Evolutionary conservation across 64 coral and sea anemone species (phyloP), one percentile per base, ranked within the genome.

Genomic region (Dendrophyllia cribrosa): DNA sequence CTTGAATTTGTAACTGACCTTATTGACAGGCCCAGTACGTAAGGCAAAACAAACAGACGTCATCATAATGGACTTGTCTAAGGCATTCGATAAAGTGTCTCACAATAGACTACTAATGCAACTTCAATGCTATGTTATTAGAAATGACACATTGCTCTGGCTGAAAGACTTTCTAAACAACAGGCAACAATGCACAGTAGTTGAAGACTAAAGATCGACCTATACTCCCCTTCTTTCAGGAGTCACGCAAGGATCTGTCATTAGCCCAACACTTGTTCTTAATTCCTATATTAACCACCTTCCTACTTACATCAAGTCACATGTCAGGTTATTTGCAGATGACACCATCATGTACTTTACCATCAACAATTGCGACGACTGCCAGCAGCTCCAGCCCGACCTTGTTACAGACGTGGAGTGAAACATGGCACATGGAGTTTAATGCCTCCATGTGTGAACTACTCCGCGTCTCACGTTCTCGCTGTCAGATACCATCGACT

Each of bases 401-500:
- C 13, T 2, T 43, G 71, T 20, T 82, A 15, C 75, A 90, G 76
- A 19, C 70, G 16, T 91, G 77, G 88, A 59, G 58, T 19, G 10
- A 81, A 34, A 12, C 2, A 8, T 15, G 70, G 77, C 17, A 24
- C 17, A 91, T 89, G 87, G 20, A 76, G 34, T 89, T 89, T 62
- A 89, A 89, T 75, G 17, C 52, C 44, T 58, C 71, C 19, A 91
- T 72, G 50, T 91, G 88, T 59, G 89, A 91, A 83, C 64, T 91
- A 19, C 76, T 91, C 43, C 49, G 65, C 9, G 68, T 91, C 23
- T 78, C 43, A 3, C 3, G 53, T 50, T 44, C 65, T 24, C 10
- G 81, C 51, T 7, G 6, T 3, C 59, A 17, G 14, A 66, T 79
- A 50, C 58, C 14, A 3, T 16, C 68, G 19, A 71, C 20, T 19